phyloP scores from a whole-genome alignment of 2,797 vertebrate species.

The Danio choprae region DNA sequence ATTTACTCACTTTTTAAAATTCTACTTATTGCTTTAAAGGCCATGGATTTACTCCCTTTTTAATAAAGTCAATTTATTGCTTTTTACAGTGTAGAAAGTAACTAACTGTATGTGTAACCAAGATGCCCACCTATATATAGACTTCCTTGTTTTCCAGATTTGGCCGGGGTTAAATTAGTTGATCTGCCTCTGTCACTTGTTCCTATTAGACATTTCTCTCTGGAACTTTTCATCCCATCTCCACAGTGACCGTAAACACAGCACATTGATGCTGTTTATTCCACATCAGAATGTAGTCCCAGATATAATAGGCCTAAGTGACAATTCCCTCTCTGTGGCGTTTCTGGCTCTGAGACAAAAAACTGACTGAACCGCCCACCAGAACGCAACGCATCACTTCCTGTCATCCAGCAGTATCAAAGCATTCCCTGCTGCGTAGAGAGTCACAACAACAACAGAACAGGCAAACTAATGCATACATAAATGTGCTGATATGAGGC shows the following conservation, averaged over 20 bases:
- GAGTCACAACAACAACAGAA: constrained; percentile 34
- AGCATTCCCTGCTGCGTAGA: constrained; percentile 28
- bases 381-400: constrained; percentile 36
- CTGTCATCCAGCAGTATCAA: constrained; percentile 39
- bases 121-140: background rate
- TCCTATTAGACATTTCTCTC: constrained; percentile 56
- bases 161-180: constrained; percentile 6
- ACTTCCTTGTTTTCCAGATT: background rate
- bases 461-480: background rate
- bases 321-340: constrained; percentile 64
- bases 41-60: too few species aligned
- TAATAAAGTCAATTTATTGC: too few species aligned
- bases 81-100: too few species aligned
- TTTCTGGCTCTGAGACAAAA: constrained; percentile 61
- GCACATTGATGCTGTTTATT: constrained; percentile 72
- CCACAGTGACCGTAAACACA: constrained; percentile 61
- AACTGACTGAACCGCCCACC: constrained; percentile 36
- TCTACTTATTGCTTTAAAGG: too few species aligned
- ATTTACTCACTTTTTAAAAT: too few species aligned
- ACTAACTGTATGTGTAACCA: background rate
- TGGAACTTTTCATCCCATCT: constrained; percentile 60
- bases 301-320: constrained; percentile 58
- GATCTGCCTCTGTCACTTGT: constrained; percentile 23
- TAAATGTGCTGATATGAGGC: background rate
- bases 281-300: constrained; percentile 66